These are phyloP conservation scores for Rhizoglyphus robini DNA, from an alignment of 1,140 invertebrate genomes.

Conservation along the genomic window DNA sequence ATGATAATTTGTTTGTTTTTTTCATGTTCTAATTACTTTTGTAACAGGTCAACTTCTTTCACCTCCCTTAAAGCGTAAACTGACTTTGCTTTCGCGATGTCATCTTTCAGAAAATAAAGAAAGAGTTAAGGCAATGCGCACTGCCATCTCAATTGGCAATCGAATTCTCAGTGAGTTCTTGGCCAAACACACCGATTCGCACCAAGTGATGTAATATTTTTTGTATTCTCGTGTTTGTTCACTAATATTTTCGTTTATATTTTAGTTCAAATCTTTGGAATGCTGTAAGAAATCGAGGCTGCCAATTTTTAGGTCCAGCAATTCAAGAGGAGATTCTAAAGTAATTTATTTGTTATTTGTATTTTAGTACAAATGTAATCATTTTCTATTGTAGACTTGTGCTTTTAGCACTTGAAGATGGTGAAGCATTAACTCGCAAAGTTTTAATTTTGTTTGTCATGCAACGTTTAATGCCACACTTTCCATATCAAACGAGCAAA, in stretches of 20 bases:
- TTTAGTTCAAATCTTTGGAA: conserved; percentile 83
- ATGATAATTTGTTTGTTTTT: not conserved
- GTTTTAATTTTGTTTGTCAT: conserved; percentile 98
- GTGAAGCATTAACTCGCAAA: conserved; percentile 88
- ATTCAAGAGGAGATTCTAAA: conserved; percentile 18
- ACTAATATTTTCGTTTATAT: not conserved
- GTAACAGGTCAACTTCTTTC: conserved; percentile 41
- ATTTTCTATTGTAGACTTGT: conserved; percentile 43
- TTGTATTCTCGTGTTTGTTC: not conserved
- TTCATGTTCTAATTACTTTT: not conserved
- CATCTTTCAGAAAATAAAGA: conserved; percentile 59
- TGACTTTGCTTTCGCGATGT: conserved; percentile 81
- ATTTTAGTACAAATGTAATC: not conserved
- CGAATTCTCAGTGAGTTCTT: conserved; percentile 87
- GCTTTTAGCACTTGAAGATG: conserved; percentile 82
- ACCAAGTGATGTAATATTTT: conserved; percentile 46
- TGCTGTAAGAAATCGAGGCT: conserved; percentile 84
- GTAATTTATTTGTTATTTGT: conserved; percentile 13
- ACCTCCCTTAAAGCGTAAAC: conserved; percentile 84
- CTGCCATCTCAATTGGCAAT: conserved; percentile 79
- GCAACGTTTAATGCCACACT: conserved; percentile 81
- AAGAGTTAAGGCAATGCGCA: conserved; percentile 58
- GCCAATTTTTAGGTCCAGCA: conserved; percentile 93
- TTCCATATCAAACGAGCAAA: conserved; percentile 85
- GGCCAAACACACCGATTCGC: conserved; percentile 80